Evolutionary conservation across 2,797 vertebrate genomes (phyloP).

Genomic region (Austrolebias charrua): DNA sequence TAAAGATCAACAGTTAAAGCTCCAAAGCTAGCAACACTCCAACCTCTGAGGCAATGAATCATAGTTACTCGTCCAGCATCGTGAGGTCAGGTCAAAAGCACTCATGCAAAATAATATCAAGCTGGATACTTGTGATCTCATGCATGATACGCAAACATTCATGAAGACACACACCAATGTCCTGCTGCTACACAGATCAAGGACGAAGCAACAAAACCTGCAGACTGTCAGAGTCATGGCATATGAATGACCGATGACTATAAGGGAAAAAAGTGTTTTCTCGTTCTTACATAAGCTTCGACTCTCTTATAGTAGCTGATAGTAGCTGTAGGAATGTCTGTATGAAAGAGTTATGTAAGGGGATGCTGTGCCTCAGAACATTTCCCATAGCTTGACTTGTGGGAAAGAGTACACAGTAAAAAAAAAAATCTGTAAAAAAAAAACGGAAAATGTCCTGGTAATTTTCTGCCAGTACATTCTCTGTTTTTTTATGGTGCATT

Average conservation of each 20-base stretch:
- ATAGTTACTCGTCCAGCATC: constrained; percentile 43
- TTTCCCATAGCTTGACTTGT: constrained; percentile 20
- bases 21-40: constrained; percentile 30
- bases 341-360: constrained; percentile 69
- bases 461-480: too few relatives aligned
- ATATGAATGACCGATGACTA: constrained; percentile 9
- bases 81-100: constrained; percentile 32
- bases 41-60: constrained; percentile 43
- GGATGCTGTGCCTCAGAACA: constrained; percentile 30
- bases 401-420: constrained; percentile 15
- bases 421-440: too few relatives aligned
- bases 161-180: constrained; percentile 4
- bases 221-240: constrained; percentile 8
- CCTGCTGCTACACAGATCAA: constrained; percentile 12
- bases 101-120: constrained; percentile 5
- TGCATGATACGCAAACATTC: constrained; percentile 18
- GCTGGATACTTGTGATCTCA: constrained; percentile 23
- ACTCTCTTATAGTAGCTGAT: constrained; percentile 23
- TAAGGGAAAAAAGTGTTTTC: constrained; percentile 11
- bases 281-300: constrained; percentile 45
- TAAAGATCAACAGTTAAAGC: constrained; percentile 31
- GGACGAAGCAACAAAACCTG: constrained; percentile 12
- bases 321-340: constrained; percentile 58
- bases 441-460: too few relatives aligned
- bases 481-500: too few relatives aligned